These are phyloP conservation scores for Phenganax marumi DNA, from an alignment of 92 coral and sea anemone species.

Conservation along the genomic window DNA sequence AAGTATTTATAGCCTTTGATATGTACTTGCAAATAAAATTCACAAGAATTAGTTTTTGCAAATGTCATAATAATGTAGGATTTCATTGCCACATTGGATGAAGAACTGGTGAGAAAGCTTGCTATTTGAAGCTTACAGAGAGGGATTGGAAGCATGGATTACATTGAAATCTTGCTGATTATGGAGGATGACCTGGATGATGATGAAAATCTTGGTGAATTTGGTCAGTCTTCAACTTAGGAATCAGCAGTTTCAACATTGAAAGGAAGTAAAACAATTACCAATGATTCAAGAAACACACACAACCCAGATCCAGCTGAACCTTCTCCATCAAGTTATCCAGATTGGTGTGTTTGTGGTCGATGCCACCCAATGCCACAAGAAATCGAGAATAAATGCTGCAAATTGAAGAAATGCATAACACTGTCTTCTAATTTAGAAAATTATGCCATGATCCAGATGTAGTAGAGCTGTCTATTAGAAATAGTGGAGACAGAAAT, in stretches of 20 bases:
- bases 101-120: constrained; percentile 25
- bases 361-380: constrained; percentile 50
- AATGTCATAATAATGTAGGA: too few relatives aligned
- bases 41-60: too few relatives aligned
- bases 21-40: too few relatives aligned
- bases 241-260: background rate
- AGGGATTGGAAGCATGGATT: constrained; percentile 51
- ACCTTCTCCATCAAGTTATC: background rate
- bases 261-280: background rate
- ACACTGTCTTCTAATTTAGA: constrained; percentile 34
- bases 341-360: constrained; percentile 61
- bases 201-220: constrained; percentile 22
- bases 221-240: background rate
- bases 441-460: constrained; percentile 63
- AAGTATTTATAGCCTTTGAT: too few relatives aligned
- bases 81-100: constrained; percentile 48
- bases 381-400: constrained; percentile 50
- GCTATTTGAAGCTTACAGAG: constrained; percentile 41
- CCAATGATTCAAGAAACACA: too few relatives aligned
- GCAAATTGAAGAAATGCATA: constrained; percentile 44
- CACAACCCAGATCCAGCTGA: too few relatives aligned
- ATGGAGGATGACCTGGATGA: constrained; percentile 52
- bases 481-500: constrained; percentile 50
- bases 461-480: constrained; percentile 46
- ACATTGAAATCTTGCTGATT: constrained; percentile 34